These are phyloP conservation scores for Drosophila diplacantha DNA, from an alignment of 2,888 invertebrate species.

Conservation along the genomic window DNA sequence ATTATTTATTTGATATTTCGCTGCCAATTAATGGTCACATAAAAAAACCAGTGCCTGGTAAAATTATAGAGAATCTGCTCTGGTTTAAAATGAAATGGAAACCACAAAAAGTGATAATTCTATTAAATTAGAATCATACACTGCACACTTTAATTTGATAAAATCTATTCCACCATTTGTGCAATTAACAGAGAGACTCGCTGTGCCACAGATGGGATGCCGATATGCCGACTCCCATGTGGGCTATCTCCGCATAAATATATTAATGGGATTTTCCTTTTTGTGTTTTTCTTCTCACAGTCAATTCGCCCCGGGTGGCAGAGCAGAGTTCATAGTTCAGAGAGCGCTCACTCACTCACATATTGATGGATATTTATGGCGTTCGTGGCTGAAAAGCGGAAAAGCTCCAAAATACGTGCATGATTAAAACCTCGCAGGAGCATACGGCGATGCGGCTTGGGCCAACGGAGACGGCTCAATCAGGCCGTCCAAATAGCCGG, in stretches of 20 bases:
- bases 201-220: conserved; percentile 3
- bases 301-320: conserved; percentile 12
- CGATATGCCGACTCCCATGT: conserved; percentile 6
- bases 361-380: conserved; percentile 39
- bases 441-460: conserved; percentile 30
- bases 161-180: conserved; percentile 14
- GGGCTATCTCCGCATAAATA: conserved; percentile 13
- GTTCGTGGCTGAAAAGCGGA: conserved; percentile 33
- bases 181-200: conserved; percentile 14
- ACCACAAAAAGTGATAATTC: conserved; percentile 3
- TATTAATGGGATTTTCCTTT: conserved; percentile 15
- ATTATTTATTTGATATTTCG: too few relatives aligned
- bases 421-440: conserved; percentile 23
- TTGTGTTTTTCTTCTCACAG: conserved; percentile 5
- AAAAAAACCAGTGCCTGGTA: not conserved
- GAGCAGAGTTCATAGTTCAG: conserved; percentile 25
- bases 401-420: conserved; percentile 39
- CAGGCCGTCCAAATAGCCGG: conserved; percentile 46
- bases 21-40: not conserved
- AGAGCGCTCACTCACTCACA: conserved; percentile 6
- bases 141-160: conserved; percentile 8
- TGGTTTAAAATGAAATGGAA: not conserved
- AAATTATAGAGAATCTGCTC: not conserved
- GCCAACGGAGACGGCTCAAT: conserved; percentile 45
- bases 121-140: not conserved